Base-by-base conservation (phyloP, 2,797 vertebrate species). In the Leptodactylus fallax region DNA sequence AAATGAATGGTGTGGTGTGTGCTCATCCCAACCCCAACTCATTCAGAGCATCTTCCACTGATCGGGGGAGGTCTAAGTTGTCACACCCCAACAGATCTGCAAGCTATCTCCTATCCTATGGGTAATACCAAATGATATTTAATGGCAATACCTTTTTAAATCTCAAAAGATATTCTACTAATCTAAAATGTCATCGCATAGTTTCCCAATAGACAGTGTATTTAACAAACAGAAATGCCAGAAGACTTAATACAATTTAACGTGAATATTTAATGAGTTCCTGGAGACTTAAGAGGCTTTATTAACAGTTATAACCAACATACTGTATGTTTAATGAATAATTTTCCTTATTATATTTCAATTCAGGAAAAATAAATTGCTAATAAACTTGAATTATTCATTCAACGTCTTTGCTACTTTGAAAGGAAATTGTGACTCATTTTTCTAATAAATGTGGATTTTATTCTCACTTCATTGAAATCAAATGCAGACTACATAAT, bases 371-470 rank as follows among this genome's bases (percentile, higher is more conserved):
- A 84, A n/a, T 60, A 25, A 83, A 65, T 76, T 55, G 60, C 49
- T 76, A 25, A 82, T 82, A 55, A 45, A 81, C 7, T 23, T 76
- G 36, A 76, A 76, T 87, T 61, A 63, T 76, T 82, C 63, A 77
- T 87, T 60, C 12, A 58, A 45, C 14, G 61, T 11, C 47, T 63
- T 76, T 53, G 21, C 45, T 19, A 45, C 47, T 69, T 61, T 49
- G 13, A 7, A 14, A 78, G 65, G 85, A 65, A 81, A 87, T 49
- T 23, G 12, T 72, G 65, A 87, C 12, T 81, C 53, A 61, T 36
- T 25, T 56, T 36, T n/a, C 16, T 82, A 76, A 82, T 65, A 53
- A 58, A 63, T 58, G 51, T 71, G 47, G 63, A 53, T 72, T 71
- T 55, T 55, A 36, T 71, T 55, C 47, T 51, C 12, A 67, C 21